These are phyloP conservation scores for Parazoanthus swiftii DNA, from an alignment of 92 coral and sea anemone genomes.

Conservation along the genomic window DNA sequence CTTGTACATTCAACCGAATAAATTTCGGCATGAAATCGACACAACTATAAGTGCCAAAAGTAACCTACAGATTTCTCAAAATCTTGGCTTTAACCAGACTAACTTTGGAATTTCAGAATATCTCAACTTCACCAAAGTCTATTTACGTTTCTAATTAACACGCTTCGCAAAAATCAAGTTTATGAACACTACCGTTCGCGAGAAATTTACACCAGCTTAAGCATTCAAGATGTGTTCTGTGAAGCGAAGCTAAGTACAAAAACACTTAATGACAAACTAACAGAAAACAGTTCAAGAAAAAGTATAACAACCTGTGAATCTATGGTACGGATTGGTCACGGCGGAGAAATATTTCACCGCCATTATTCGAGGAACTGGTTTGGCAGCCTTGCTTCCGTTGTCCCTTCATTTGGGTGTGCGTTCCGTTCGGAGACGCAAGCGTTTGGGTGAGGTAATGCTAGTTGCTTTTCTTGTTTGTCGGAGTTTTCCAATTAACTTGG, in stretches of 20 bases:
- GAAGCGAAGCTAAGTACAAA: constrained; percentile 48
- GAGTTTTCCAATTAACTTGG: constrained; percentile 97
- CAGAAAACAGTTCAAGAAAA: constrained; percentile 32
- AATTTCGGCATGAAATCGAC: constrained; percentile 10
- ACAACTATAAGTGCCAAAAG: constrained; percentile 6
- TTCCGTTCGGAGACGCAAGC: constrained; percentile 60
- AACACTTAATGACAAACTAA: constrained; percentile 41
- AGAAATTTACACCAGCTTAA: constrained; percentile 45
- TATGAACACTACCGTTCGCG: constrained; percentile 55
- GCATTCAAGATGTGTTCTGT: constrained; percentile 40
- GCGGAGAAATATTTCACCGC: constrained; percentile 44
- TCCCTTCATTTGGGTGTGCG: constrained; percentile 43
- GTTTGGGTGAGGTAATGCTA: constrained; percentile 48
- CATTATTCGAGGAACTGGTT: constrained; percentile 37
- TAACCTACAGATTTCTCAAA: constrained; percentile 12
- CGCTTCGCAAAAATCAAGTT: constrained; percentile 68
- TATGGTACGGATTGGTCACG: constrained; percentile 30
- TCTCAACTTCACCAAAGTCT: constrained; percentile 55
- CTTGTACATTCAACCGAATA: constrained; percentile 18
- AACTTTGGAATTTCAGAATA: constrained; percentile 58
- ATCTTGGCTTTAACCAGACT: constrained; percentile 27
- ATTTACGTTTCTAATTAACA: constrained; percentile 76
- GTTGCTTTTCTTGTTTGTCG: constrained; percentile 82
- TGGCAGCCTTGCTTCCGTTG: constrained; percentile 43
- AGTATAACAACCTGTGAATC: constrained; percentile 41